Conservation (phyloP, 2,797 vertebrate genomes). For the Columba guinea region DNA sequence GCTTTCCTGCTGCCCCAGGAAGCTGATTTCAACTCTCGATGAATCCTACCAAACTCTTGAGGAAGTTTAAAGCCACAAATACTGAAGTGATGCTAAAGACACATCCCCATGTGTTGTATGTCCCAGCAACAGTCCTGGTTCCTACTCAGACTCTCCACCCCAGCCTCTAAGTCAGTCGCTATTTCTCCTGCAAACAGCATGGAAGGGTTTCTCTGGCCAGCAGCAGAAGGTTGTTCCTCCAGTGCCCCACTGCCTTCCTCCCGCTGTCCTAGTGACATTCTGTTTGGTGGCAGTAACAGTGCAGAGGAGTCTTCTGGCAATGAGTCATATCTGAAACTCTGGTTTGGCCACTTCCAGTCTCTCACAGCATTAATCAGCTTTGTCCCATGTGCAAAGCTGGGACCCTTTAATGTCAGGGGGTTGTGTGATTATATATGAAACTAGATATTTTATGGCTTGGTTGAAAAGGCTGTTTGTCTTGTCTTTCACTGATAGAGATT, state of each 20-base stretch:
- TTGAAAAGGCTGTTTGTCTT: background rate
- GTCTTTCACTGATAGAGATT: background rate
- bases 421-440: background rate
- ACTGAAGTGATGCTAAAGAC: background rate
- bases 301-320: background rate
- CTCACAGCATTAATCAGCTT: background rate
- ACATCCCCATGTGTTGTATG: rapidly evolving
- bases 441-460: background rate
- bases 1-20: background rate
- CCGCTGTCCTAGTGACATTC: rapidly evolving
- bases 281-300: background rate
- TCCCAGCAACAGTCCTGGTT: background rate
- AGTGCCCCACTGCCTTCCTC: background rate
- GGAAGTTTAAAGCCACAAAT: background rate
- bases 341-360: background rate
- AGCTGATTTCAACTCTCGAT: background rate
- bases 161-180: background rate
- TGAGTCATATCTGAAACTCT: background rate
- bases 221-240: background rate
- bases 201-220: background rate
- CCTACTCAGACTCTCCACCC: background rate
- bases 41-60: background rate
- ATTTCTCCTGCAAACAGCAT: background rate
- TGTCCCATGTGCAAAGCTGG: background rate
- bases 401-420: background rate